Conservation (phyloP, 2,113 vertebrate species). For the Gymnorhina tibicen region DNA sequence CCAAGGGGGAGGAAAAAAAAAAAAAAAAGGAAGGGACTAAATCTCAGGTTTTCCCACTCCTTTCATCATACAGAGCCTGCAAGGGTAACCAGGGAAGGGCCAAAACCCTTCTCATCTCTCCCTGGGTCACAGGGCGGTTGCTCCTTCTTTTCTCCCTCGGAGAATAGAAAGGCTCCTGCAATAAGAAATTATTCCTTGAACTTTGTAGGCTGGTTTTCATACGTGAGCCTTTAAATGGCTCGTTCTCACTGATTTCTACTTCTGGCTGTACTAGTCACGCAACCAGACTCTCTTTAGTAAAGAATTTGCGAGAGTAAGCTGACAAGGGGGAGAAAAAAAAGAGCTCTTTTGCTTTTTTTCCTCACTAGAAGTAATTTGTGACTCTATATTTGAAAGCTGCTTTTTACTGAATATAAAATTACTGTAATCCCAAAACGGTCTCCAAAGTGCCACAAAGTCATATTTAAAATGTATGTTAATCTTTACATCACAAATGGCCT, state of each 20-base stretch:
- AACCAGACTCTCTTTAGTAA: neutral
- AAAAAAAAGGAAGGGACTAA: neutral
- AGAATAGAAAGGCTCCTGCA: neutral
- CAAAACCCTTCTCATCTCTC: neutral
- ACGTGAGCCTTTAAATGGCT: neutral
- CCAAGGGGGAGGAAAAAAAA: neutral
- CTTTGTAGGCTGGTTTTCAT: neutral
- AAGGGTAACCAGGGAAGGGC: neutral
- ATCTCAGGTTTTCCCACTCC: conserved; percentile 11
- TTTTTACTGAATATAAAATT: conserved; percentile 32
- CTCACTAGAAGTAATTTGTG: neutral
- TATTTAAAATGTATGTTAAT: conserved; percentile 42
- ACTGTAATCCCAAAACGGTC: neutral
- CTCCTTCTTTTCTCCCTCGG: neutral
- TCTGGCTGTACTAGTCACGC: neutral
- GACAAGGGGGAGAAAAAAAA: neutral
- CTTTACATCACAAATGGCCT: neutral
- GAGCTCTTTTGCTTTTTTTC: neutral
- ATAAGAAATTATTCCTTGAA: neutral
- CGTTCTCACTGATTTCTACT: neutral
- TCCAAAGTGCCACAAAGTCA: conserved; percentile 1
- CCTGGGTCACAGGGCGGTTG: neutral
- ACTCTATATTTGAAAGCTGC: neutral
- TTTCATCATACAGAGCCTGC: neutral
- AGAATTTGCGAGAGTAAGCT: neutral